phyloP scores from a whole-genome alignment of 2,888 invertebrate genomes.

The Carcina quercana region DNA sequence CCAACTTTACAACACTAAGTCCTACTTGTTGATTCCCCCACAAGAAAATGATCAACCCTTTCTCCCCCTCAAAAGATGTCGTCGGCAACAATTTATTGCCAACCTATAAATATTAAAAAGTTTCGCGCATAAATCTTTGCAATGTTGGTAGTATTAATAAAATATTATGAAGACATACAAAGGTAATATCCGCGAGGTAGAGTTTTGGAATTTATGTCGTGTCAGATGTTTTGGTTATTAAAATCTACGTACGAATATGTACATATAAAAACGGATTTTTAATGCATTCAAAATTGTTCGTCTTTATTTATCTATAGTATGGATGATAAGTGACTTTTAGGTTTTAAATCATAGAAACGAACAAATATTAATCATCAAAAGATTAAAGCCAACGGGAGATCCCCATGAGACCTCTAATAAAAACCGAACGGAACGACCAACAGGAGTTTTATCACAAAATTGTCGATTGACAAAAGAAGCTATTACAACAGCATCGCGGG shows the following conservation, averaged over 20 bases:
- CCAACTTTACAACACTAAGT: slow-evolving; percentile 22
- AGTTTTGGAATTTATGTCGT: too few species aligned
- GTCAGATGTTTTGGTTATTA: too few species aligned
- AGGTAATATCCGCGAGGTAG: too few species aligned
- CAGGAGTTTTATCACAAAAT: slow-evolving; percentile 57
- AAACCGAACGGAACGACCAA: slow-evolving; percentile 40
- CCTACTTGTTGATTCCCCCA: slow-evolving; percentile 57
- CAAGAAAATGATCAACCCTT: slow-evolving; percentile 65
- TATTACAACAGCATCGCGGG: slow-evolving; percentile 57
- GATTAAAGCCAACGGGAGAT: slow-evolving; percentile 38
- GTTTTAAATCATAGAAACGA: too few species aligned
- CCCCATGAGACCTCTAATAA: slow-evolving; percentile 37
- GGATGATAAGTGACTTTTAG: too few species aligned
- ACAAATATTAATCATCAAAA: slow-evolving; percentile 49
- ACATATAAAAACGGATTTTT: too few species aligned
- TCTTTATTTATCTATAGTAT: too few species aligned
- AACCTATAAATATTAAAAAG: slow-evolving; percentile 71
- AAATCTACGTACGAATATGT: too few species aligned
- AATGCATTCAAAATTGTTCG: too few species aligned
- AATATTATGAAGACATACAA: too few species aligned
- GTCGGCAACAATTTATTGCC: slow-evolving; percentile 66
- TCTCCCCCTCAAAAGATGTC: slow-evolving; percentile 46
- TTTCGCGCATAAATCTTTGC: slow-evolving; percentile 61
- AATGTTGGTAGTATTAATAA: slow-evolving; percentile 69
- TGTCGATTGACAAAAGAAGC: slow-evolving; percentile 54